Conservation (phyloP, 2,888 invertebrate genomes). For the Tetramorium bicarinatum region DNA sequence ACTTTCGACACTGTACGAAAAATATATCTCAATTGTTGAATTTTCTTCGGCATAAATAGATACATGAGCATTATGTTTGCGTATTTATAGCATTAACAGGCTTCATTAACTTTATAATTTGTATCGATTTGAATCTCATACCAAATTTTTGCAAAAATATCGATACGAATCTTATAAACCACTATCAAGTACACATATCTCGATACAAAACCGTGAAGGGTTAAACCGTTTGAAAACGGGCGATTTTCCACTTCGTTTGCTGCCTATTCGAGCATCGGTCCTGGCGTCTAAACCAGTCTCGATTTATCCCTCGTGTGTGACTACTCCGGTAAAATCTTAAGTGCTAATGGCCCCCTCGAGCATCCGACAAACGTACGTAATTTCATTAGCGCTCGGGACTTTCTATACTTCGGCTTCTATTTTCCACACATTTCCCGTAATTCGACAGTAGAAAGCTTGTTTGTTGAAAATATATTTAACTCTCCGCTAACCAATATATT, state of each 20-base stretch:
- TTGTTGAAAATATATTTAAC: slow-evolving; percentile 37
- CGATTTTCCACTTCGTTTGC: slow-evolving; percentile 42
- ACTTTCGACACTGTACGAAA: background rate
- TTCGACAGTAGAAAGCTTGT: slow-evolving; percentile 22
- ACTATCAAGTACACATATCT: background rate
- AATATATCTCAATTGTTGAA: background rate
- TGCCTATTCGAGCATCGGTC: slow-evolving; percentile 36
- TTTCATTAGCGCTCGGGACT: slow-evolving; percentile 47
- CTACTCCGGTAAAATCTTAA: slow-evolving; percentile 50
- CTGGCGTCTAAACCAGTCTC: slow-evolving; percentile 33
- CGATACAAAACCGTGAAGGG: background rate
- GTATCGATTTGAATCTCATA: background rate
- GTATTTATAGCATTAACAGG: background rate
- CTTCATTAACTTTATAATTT: background rate
- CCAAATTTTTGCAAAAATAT: background rate
- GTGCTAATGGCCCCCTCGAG: slow-evolving; percentile 43
- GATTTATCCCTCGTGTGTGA: slow-evolving; percentile 45
- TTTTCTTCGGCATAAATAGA: background rate
- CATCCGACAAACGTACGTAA: slow-evolving; percentile 48
- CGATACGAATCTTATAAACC: background rate
- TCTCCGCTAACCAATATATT: slow-evolving; percentile 23
- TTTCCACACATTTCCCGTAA: slow-evolving; percentile 19
- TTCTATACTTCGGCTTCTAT: slow-evolving; percentile 32
- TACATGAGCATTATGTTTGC: background rate
- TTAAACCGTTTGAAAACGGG: slow-evolving; percentile 35